Evolutionary conservation across 2,797 vertebrate species (phyloP).

Genomic region (Mus caroli): DNA sequence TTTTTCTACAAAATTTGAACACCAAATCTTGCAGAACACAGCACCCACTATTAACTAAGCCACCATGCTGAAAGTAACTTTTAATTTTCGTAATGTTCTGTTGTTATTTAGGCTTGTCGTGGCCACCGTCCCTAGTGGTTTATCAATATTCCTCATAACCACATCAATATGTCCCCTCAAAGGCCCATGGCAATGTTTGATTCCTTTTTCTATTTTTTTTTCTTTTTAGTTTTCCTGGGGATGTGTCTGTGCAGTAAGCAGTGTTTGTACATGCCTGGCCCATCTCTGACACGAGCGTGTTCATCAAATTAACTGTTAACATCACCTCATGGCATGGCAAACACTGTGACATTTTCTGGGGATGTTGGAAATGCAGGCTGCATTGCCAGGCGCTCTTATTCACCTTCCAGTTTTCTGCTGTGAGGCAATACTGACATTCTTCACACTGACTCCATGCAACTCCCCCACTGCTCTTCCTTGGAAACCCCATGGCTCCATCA

Average conservation of each 20-base stretch:
- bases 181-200: background rate
- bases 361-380: background rate
- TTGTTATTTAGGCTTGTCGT: background rate
- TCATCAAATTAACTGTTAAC: background rate
- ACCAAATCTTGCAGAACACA: background rate
- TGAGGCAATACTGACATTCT: background rate
- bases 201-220: background rate
- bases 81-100: background rate
- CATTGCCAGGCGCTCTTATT: background rate
- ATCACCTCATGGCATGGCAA: background rate
- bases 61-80: background rate
- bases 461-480: background rate
- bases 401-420: background rate
- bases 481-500: background rate
- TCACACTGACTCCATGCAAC: background rate
- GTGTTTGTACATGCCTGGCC: background rate
- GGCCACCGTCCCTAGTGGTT: background rate
- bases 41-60: background rate
- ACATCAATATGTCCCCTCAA: background rate
- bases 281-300: background rate
- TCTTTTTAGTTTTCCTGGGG: background rate
- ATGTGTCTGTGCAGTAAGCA: background rate
- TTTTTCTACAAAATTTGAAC: background rate
- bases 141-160: conserved; percentile 2
- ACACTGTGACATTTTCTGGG: background rate